Conservation (phyloP, 2,113 vertebrate species). For the Melanostigma gelatinosum region DNA sequence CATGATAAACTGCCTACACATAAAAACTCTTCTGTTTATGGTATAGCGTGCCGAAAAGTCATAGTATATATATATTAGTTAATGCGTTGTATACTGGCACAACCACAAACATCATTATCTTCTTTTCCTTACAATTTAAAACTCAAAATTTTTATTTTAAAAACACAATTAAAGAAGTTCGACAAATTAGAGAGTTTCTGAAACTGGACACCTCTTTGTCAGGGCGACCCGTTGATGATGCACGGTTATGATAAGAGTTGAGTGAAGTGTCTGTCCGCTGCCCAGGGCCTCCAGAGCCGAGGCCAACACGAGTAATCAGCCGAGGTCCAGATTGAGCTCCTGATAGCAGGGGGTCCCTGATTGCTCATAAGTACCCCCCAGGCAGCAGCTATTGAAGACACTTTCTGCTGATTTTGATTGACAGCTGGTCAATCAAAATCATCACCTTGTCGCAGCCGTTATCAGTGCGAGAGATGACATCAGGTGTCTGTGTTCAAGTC, state of each 20-base stretch:
- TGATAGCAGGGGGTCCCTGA: conserved; percentile 74
- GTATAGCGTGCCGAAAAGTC: too few species aligned
- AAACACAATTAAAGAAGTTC: not conserved
- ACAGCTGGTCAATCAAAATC: conserved; percentile 63
- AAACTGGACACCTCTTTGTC: conserved; percentile 67
- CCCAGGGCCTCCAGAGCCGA: conserved; percentile 40
- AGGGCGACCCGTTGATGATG: conserved; percentile 77
- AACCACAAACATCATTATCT: not conserved
- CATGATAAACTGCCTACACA: conserved; percentile 7
- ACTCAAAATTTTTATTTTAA: not conserved
- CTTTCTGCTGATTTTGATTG: conserved; percentile 74
- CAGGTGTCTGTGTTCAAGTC: conserved; percentile 28
- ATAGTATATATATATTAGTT: not conserved
- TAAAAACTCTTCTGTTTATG: not conserved
- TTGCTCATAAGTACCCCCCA: conserved; percentile 72
- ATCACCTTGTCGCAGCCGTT: conserved; percentile 13
- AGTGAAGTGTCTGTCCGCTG: conserved; percentile 55
- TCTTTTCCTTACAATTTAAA: not conserved
- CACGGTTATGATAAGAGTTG: conserved; percentile 75
- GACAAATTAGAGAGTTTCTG: conserved; percentile 42
- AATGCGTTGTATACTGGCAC: not conserved
- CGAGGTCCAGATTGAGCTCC: conserved; percentile 67
- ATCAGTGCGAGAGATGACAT: conserved; percentile 47
- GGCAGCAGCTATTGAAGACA: conserved; percentile 56
- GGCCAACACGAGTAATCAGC: conserved; percentile 75